Conservation (phyloP, 2,797 vertebrate genomes). For the Rallus crepitans region DNA sequence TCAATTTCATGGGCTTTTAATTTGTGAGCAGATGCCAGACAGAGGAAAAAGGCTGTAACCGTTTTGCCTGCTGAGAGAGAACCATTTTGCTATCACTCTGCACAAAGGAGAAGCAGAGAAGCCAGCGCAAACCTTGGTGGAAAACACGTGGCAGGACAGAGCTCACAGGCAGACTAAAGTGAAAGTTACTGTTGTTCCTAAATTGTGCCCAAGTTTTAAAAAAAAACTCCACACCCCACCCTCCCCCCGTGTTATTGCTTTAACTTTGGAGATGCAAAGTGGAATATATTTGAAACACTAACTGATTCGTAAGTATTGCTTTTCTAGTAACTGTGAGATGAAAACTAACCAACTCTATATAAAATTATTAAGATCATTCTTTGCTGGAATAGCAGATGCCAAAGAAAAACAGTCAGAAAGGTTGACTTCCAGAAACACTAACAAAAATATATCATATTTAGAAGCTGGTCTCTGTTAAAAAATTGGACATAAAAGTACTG, state of each 20-base stretch:
- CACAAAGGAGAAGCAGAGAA: background rate
- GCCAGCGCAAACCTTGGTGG: background rate
- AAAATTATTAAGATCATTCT: constrained; percentile 44
- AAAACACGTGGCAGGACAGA: background rate
- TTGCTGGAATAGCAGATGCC: constrained; percentile 7
- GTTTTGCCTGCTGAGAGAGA: background rate
- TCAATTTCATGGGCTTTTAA: background rate
- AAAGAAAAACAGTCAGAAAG: constrained; percentile 52
- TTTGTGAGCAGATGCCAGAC: background rate
- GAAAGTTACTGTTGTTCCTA: background rate
- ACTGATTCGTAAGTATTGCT: background rate
- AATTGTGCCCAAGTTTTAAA: background rate
- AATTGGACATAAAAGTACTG: constrained; percentile 36
- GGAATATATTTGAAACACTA: constrained; percentile 12
- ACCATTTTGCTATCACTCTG: background rate
- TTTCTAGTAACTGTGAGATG: background rate
- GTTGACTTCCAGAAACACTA: constrained; percentile 50
- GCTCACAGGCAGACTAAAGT: background rate
- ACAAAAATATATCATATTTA: constrained; percentile 39
- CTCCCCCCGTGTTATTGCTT: background rate
- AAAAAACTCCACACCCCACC: too few relatives aligned
- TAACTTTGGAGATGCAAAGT: background rate
- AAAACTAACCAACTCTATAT: background rate
- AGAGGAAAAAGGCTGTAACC: background rate
- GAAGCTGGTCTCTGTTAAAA: constrained; percentile 53